Conservation (phyloP, 2,888 invertebrate genomes). For the Chymomyza procnemis region DNA sequence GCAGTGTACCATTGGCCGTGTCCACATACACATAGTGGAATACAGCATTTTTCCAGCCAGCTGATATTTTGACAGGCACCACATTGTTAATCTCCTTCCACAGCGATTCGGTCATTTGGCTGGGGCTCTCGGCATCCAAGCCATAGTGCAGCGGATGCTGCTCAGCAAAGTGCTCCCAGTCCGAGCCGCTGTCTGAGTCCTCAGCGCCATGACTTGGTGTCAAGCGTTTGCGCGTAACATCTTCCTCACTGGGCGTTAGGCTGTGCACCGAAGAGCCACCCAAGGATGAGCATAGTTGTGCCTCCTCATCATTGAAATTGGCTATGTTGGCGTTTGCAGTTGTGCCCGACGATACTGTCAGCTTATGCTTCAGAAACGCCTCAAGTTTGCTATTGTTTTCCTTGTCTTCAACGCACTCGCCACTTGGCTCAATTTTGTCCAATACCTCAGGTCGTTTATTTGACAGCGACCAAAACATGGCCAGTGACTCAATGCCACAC, state of each 20-base stretch:
- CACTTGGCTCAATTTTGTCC: conserved; percentile 43
- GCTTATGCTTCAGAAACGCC: conserved; percentile 59
- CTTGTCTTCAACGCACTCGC: conserved; percentile 43
- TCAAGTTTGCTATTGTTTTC: conserved; percentile 58
- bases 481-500: conserved; percentile 86
- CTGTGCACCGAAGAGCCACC: conserved; percentile 76
- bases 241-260: conserved; percentile 74
- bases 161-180: conserved; percentile 83
- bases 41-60: conserved; percentile 73
- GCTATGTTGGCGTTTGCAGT: conserved; percentile 14
- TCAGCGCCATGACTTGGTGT: conserved; percentile 44
- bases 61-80: conserved; percentile 74
- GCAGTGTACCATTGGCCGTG: conserved; percentile 59
- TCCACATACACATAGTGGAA: conserved; percentile 73
- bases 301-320: conserved; percentile 72
- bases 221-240: conserved; percentile 63
- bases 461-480: conserved; percentile 83
- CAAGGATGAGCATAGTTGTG: conserved; percentile 68
- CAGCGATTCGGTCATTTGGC: conserved; percentile 86
- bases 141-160: conserved; percentile 69
- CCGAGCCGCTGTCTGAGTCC: conserved; percentile 82
- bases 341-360: conserved; percentile 24
- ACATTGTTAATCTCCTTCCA: conserved; percentile 82
- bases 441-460: conserved; percentile 82
- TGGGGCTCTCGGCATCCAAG: conserved; percentile 53